Percentiles rank a stretch among this genome's conserved stretches.
Conservation (phyloP, 2,797 vertebrate genomes). For the Paedocypris micromegethes region DNA sequence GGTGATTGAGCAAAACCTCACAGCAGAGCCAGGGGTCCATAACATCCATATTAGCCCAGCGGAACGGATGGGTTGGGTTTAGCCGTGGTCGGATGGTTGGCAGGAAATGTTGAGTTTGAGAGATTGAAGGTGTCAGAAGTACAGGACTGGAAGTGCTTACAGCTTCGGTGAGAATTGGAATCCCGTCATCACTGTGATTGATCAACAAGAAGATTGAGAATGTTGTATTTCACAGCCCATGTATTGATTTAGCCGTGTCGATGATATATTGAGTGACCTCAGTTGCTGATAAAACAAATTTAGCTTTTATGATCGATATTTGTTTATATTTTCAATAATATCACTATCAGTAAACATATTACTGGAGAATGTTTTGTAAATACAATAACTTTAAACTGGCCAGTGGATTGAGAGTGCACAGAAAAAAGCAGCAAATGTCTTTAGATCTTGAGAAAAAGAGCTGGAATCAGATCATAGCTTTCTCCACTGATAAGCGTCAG, state of each 20-base stretch:
- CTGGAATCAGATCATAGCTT: not conserved
- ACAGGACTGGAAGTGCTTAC: slow-evolving; percentile 6
- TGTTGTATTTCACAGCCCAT: not conserved
- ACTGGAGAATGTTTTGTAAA: too few relatives aligned
- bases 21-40: slow-evolving; percentile 13
- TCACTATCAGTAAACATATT: too few relatives aligned
- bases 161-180: not conserved
- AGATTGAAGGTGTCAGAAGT: slow-evolving; percentile 10
- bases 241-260: slow-evolving; percentile 7
- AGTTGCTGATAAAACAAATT: not conserved
- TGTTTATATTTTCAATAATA: too few relatives aligned
- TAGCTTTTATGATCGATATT: too few relatives aligned
- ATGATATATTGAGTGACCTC: not conserved
- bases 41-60: slow-evolving; percentile 20
- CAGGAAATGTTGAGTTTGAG: slow-evolving; percentile 20
- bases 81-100: slow-evolving; percentile 9
- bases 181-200: not conserved
- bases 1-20: slow-evolving; percentile 25
- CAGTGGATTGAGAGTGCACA: too few relatives aligned
- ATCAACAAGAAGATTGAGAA: slow-evolving; percentile 2
- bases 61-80: slow-evolving; percentile 16
- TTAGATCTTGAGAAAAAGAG: too few relatives aligned
- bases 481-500: slow-evolving; percentile 5
- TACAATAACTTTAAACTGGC: too few relatives aligned
- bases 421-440: too few relatives aligned